Percentiles rank a stretch among this genome's conserved stretches.
These are phyloP conservation scores for Lepidonotus clava DNA, from an alignment of 2,888 invertebrate genomes.

Conservation along the genomic window DNA sequence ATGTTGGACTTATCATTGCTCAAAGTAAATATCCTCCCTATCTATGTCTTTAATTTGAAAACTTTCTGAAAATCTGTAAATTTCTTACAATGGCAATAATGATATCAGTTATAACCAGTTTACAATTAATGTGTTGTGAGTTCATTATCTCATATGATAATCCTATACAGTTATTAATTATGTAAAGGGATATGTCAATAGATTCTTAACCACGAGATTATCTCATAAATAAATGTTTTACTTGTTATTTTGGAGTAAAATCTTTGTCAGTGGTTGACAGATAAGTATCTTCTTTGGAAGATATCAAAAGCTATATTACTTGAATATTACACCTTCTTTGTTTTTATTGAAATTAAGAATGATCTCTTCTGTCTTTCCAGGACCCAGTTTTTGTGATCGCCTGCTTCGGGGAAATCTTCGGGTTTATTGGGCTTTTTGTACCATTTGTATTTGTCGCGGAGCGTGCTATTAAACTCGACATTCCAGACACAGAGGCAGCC, in stretches of 20 bases:
- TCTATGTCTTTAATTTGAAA: neutral
- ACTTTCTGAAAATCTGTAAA: neutral
- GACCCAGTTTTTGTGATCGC: slow-evolving; percentile 95
- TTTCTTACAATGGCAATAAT: no score
- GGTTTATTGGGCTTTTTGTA: slow-evolving; percentile 77
- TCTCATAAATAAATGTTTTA: neutral
- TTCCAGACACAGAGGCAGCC: slow-evolving; percentile 81
- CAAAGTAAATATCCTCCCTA: slow-evolving; percentile 78
- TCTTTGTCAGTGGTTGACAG: no score
- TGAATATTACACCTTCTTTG: no score
- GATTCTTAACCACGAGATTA: neutral
- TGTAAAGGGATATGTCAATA: no score
- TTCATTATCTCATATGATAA: no score
- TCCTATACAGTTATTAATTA: no score
- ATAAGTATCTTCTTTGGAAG: no score
- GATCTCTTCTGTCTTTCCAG: slow-evolving; percentile 19
- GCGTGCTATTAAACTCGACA: slow-evolving; percentile 67
- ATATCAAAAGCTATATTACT: no score
- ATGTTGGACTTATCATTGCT: slow-evolving; percentile 95
- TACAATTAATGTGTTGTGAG: no score
- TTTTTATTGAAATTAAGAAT: neutral
- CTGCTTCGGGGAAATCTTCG: slow-evolving; percentile 89
- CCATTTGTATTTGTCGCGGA: slow-evolving; percentile 78
- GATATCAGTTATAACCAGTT: no score
- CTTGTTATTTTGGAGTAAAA: neutral